These are phyloP conservation scores for Hirtodrosophila duncani DNA, from an alignment of 2,888 invertebrate species.

Conservation along the genomic window DNA sequence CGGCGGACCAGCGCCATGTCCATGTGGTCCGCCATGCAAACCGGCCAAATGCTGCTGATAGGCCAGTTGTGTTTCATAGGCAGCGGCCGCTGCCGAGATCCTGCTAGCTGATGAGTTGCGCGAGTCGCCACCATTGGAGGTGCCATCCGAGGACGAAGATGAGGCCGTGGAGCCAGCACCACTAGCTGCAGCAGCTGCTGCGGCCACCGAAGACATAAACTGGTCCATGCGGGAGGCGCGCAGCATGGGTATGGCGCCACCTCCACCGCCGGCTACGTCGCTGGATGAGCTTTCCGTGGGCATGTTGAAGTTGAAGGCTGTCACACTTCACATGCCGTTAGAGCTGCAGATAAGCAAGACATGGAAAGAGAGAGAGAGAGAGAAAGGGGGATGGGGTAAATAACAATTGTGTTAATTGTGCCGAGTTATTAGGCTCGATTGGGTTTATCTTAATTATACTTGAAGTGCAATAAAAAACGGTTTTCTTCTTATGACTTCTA, in stretches of 20 bases:
- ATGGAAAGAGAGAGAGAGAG: constrained; percentile 1
- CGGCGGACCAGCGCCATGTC: too few species aligned
- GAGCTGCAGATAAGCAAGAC: constrained; percentile 23
- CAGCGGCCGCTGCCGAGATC: constrained; percentile 69
- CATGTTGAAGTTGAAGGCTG: constrained; percentile 48
- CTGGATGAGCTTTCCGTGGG: constrained; percentile 74
- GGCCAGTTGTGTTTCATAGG: constrained; percentile 83
- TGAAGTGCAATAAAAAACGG: constrained; percentile 59
- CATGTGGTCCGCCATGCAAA: constrained; percentile 63
- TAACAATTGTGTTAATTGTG: constrained; percentile 63
- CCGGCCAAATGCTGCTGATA: constrained; percentile 83
- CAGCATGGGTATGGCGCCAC: constrained; percentile 73
- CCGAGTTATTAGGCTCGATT: constrained; percentile 52
- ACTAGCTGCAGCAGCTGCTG: constrained; percentile 52
- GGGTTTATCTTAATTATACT: constrained; percentile 64
- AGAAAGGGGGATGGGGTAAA: constrained; percentile 23
- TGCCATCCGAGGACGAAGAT: too few species aligned
- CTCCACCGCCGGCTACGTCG: constrained; percentile 50
- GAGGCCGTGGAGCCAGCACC: constrained; percentile 55
- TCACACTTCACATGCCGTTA: constrained; percentile 56
- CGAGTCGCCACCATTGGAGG: constrained; percentile 62
- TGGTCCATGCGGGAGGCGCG: constrained; percentile 81
- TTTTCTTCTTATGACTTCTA: constrained; percentile 22
- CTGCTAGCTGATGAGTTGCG: constrained; percentile 77
- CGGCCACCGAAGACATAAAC: constrained; percentile 80